A percentile compares a stretch with the other conserved stretches of the same genome.
Conservation (phyloP, 1,140 invertebrate species). For the Listronotus bonariensis region DNA sequence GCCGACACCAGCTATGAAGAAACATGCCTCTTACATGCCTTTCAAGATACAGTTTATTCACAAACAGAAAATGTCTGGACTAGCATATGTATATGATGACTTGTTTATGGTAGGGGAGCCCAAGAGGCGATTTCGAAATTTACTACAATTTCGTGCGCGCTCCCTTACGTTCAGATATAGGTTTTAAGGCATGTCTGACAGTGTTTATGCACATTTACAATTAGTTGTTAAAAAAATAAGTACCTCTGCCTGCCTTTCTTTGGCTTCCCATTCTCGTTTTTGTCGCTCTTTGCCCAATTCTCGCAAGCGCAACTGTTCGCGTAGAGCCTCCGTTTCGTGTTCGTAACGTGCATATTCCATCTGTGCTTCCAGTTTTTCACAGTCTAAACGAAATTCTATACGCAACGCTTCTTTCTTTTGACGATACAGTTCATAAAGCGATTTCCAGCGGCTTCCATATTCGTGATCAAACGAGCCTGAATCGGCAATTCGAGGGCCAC, state of each 20-base stretch:
- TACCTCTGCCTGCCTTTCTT: constrained; percentile 80
- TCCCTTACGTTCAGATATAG: no score
- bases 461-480: constrained; percentile 91
- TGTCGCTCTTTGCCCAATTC: constrained; percentile 85
- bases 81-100: no score
- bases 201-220: no score
- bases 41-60: no score
- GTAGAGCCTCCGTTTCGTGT: constrained; percentile 83
- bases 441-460: constrained; percentile 95
- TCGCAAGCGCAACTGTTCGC: constrained; percentile 82
- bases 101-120: no score
- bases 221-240: no score
- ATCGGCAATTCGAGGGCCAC: constrained; percentile 88
- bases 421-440: constrained; percentile 88
- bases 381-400: constrained; percentile 85
- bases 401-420: constrained; percentile 89
- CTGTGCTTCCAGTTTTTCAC: constrained; percentile 90
- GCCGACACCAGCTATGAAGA: no score
- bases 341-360: constrained; percentile 93
- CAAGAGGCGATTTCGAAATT: no score
- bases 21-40: no score
- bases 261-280: constrained; percentile 85
- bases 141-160: no score
- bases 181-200: no score
- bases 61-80: no score